phyloP scores from a whole-genome alignment of 2,113 vertebrate species.

The Cromileptes altivelis region DNA sequence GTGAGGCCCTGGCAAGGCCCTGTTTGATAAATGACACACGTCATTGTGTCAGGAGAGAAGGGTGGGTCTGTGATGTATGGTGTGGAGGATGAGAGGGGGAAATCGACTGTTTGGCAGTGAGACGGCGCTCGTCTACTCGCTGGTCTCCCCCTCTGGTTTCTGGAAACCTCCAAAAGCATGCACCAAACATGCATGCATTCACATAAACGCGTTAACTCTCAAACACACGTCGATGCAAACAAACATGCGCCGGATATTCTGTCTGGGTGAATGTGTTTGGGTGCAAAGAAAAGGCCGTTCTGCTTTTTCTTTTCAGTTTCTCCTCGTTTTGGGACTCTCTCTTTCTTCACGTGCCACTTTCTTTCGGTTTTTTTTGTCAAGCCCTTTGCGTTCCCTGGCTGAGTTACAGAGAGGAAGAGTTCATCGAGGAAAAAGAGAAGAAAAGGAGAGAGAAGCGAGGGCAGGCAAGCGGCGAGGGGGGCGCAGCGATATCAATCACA shows the following conservation, averaged over 20 bases:
- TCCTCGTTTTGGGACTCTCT: conserved; percentile 20
- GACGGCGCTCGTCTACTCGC: conserved; percentile 73
- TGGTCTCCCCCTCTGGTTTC: conserved; percentile 56
- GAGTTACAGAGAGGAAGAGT: conserved; percentile 55
- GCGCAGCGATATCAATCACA: conserved; percentile 80
- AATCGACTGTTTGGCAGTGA: conserved; percentile 98
- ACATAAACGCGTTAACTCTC: background rate
- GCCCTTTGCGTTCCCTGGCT: conserved; percentile 41
- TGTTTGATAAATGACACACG: conserved; percentile 99
- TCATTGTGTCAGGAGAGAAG: conserved; percentile 98
- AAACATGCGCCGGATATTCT: conserved; percentile 8
- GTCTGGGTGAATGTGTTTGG: conserved; percentile 1
- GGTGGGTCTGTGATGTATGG: conserved; percentile 98
- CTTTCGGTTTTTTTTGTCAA: conserved; percentile 12
- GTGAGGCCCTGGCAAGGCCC: conserved; percentile 88
- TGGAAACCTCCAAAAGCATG: conserved; percentile 40
- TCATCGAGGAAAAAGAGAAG: conserved; percentile 55
- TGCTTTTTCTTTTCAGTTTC: conserved; percentile 33
- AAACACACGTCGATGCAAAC: conserved; percentile 29
- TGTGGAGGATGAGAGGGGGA: conserved; percentile 95
- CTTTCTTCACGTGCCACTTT: conserved; percentile 64
- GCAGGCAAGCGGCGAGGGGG: conserved; percentile 42
- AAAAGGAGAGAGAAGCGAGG: conserved; percentile 66
- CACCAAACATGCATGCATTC: background rate
- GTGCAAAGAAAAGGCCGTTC: conserved; percentile 10